Percentiles rank a stretch among this genome's conserved stretches.
These are phyloP conservation scores for Capitella teleta DNA, from an alignment of 1,140 invertebrate species.

Conservation along the genomic window DNA sequence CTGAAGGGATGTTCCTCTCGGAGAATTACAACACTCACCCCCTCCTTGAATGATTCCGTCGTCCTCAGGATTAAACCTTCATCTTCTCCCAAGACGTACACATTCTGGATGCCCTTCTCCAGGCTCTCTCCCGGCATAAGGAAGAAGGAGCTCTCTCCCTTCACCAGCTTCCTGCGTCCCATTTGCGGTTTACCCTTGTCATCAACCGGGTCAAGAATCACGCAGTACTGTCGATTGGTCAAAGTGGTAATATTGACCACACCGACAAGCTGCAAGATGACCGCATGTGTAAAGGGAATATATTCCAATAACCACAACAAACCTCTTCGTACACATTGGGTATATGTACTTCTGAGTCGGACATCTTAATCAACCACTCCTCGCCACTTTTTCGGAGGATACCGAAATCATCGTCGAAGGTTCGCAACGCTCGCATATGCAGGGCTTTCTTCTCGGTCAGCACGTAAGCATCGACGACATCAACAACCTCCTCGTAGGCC, in stretches of 20 bases:
- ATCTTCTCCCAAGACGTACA: slow-evolving; percentile 45
- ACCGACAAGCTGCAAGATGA: slow-evolving; percentile 39
- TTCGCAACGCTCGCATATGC: slow-evolving; percentile 41
- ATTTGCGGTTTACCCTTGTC: slow-evolving; percentile 42
- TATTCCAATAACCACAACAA: too few species aligned
- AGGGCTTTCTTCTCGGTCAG: slow-evolving; percentile 47
- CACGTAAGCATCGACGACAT: slow-evolving; percentile 44
- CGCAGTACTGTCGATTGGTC: slow-evolving; percentile 45
- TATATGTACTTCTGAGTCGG: slow-evolving; percentile 46
- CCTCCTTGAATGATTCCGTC: slow-evolving; percentile 42
- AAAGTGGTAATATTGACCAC: slow-evolving; percentile 44
- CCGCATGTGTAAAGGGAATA: too few species aligned
- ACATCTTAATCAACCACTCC: slow-evolving; percentile 46
- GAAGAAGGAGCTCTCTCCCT: slow-evolving; percentile 47
- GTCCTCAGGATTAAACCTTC: slow-evolving; percentile 45
- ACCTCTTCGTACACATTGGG: slow-evolving; percentile 47
- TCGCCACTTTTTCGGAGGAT: slow-evolving; percentile 45
- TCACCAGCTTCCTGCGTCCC: slow-evolving; percentile 42
- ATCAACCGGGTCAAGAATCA: slow-evolving; percentile 45
- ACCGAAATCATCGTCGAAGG: slow-evolving; percentile 44
- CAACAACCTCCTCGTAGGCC: slow-evolving; percentile 47
- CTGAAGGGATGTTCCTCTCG: too few species aligned
- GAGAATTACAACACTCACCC: slow-evolving; percentile 5
- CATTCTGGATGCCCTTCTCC: slow-evolving; percentile 44
- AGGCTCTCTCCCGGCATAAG: slow-evolving; percentile 44